A percentile compares a stretch with the other conserved stretches of the same genome.
Conservation (phyloP, 2,113 vertebrate species). For the Catharus fuscescens region DNA sequence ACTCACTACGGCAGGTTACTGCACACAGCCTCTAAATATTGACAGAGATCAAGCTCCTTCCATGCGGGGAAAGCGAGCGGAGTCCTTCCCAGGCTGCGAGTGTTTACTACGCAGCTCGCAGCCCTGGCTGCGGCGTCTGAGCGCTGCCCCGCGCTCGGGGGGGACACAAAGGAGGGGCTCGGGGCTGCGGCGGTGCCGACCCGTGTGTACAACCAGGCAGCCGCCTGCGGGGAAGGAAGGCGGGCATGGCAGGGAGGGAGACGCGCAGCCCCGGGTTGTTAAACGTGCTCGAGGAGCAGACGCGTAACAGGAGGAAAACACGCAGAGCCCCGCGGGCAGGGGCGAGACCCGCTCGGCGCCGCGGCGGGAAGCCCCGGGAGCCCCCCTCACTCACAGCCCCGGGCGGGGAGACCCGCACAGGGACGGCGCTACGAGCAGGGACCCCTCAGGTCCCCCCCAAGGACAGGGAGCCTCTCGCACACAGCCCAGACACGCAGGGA, state of each 20-base stretch:
- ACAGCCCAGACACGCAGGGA: background rate
- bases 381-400: background rate
- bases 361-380: slow-evolving; percentile 11
- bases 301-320: slow-evolving; percentile 47
- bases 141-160: background rate
- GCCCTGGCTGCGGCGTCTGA: background rate
- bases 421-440: background rate
- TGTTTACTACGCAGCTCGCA: slow-evolving; percentile 45
- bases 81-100: background rate
- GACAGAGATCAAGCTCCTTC: slow-evolving; percentile 18
- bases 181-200: background rate
- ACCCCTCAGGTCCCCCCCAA: background rate
- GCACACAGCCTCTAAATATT: background rate
- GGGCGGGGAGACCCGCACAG: background rate
- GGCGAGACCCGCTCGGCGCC: slow-evolving; percentile 53
- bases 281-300: slow-evolving; percentile 11
- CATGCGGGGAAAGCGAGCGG: background rate
- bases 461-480: background rate
- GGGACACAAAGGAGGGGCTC: background rate
- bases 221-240: background rate
- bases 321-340: slow-evolving; percentile 52
- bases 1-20: background rate
- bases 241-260: background rate
- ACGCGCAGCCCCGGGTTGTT: background rate
- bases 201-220: background rate